A percentile compares a stretch with the other conserved stretches of the same genome.
Conservation (phyloP, 2,797 vertebrate species). For the Alectoris magna region DNA sequence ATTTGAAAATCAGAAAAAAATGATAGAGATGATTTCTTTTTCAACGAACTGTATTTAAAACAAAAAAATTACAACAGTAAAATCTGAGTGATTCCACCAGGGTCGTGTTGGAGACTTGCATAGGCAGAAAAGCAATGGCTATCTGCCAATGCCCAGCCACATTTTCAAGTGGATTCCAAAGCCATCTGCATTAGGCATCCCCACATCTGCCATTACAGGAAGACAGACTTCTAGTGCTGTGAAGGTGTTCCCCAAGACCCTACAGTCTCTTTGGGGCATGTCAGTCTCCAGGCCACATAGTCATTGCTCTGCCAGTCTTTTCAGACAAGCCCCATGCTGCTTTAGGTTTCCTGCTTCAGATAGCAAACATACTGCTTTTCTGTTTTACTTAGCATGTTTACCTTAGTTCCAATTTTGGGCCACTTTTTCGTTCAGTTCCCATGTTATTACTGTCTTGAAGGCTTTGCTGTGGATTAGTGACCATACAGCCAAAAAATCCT, state of each 20-base stretch:
- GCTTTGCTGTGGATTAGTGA: background rate
- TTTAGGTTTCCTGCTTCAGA: background rate
- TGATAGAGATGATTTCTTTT: background rate
- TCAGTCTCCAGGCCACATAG: background rate
- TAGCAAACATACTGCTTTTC: background rate
- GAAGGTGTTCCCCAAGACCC: background rate
- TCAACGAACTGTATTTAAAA: background rate
- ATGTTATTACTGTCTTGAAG: background rate
- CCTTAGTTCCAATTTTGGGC: background rate
- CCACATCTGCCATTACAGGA: rapidly evolving
- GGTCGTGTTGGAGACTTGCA: background rate
- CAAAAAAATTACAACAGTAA: background rate
- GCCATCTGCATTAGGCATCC: background rate
- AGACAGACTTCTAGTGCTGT: rapidly evolving
- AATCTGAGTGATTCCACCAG: background rate
- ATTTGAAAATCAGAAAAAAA: background rate
- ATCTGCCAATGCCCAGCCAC: background rate
- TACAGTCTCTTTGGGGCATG: background rate
- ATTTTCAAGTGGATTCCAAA: background rate
- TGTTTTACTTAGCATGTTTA: background rate
- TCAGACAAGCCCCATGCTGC: background rate
- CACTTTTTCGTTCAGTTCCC: background rate
- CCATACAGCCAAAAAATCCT: background rate
- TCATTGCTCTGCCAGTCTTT: background rate
- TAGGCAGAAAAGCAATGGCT: background rate